A percentile compares a stretch with the other conserved stretches of the same genome.
Conservation (phyloP, 2,113 vertebrate species). For the Nothobranchius furzeri region DNA sequence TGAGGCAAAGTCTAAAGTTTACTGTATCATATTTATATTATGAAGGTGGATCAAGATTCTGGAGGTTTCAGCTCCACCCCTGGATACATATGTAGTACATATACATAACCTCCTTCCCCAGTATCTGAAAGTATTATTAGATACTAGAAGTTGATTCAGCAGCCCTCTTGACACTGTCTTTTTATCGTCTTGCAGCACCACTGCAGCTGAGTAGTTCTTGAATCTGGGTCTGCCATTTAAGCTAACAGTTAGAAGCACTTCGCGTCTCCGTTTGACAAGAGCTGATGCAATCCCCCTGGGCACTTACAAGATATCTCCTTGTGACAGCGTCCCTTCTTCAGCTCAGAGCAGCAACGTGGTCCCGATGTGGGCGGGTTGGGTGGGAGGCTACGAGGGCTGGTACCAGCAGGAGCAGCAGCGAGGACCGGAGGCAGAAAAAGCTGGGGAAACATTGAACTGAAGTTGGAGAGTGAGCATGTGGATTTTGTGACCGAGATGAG, state of each 20-base stretch:
- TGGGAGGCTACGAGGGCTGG: background rate
- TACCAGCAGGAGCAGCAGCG: constrained; percentile 6
- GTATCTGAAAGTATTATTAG: constrained; percentile 31
- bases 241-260: constrained; percentile 70
- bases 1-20: too few species aligned
- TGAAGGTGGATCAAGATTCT: too few species aligned
- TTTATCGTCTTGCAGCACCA: constrained; percentile 42
- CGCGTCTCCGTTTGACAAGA: constrained; percentile 71
- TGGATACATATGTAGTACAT: background rate
- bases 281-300: constrained; percentile 70
- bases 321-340: constrained; percentile 67
- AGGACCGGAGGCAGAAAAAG: constrained; percentile 32
- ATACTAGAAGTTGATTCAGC: constrained; percentile 40
- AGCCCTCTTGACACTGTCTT: constrained; percentile 48
- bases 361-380: constrained; percentile 31
- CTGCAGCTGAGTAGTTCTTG: constrained; percentile 34
- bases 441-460: constrained; percentile 28
- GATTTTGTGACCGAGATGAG: constrained; percentile 20
- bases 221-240: constrained; percentile 66
- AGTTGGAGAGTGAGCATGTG: constrained; percentile 26
- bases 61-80: too few species aligned
- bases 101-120: background rate
- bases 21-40: too few species aligned
- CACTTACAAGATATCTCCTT: constrained; percentile 68
- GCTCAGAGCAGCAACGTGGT: constrained; percentile 45